Conservation (phyloP, 2,888 invertebrate species). For the Cheilosia vulpina region DNA sequence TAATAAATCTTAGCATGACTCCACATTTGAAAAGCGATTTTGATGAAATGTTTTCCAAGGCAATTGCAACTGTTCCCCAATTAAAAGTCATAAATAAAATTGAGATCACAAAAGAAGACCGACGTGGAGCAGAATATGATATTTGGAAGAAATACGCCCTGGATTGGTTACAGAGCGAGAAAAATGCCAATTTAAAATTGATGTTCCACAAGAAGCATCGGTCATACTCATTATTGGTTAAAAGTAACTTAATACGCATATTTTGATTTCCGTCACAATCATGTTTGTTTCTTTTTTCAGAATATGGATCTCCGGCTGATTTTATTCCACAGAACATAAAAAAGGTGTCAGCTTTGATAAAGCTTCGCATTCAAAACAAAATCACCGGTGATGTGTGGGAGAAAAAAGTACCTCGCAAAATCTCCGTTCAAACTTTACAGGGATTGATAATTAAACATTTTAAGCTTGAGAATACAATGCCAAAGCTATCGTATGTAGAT, state of each 20-base stretch:
- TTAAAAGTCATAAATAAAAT: constrained; percentile 91
- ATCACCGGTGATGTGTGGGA: constrained; percentile 84
- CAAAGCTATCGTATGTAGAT: constrained; percentile 84
- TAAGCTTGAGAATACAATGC: constrained; percentile 83
- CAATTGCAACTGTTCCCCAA: constrained; percentile 91
- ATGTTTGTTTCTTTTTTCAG: constrained; percentile 83
- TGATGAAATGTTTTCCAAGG: constrained; percentile 90
- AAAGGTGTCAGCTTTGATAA: constrained; percentile 89
- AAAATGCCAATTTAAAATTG: constrained; percentile 83
- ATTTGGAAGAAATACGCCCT: constrained; percentile 92
- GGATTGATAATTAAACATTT: constrained; percentile 92
- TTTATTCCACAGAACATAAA: constrained; percentile 86
- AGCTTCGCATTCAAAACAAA: constrained; percentile 85
- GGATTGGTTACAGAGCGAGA: constrained; percentile 88
- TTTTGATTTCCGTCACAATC: constrained; percentile 7
- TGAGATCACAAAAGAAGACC: constrained; percentile 87
- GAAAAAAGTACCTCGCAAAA: constrained; percentile 90
- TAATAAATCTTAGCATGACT: constrained; percentile 80
- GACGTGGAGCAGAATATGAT: constrained; percentile 95
- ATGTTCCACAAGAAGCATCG: constrained; percentile 89
- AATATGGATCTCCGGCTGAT: constrained; percentile 92
- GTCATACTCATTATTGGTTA: constrained; percentile 89
- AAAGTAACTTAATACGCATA: constrained; percentile 86
- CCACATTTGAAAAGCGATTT: constrained; percentile 82
- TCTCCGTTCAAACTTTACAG: constrained; percentile 92